Evolutionary conservation across 2,113 vertebrate genomes (phyloP), one percentile per base, ranked within the genome.

Genomic region (Lampris incognitus): DNA sequence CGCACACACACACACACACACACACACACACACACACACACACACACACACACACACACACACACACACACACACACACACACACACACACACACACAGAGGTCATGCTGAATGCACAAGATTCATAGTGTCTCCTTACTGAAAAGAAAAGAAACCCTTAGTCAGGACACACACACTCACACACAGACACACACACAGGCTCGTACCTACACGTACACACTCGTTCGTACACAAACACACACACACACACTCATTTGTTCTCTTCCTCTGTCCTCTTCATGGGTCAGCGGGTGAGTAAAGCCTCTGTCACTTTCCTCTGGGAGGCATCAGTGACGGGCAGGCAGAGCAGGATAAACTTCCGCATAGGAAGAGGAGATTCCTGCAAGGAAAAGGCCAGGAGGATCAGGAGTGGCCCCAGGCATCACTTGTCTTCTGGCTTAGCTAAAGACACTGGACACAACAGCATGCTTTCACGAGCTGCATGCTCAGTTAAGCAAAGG

Each of bases 271-370:
- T 93, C 87, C 82, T 90, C 87, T 91, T 93, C 49, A 91, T 72
- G 91, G 93, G 93, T 94, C 93, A 94, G 78, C 49, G 91, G 86
- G 78, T 92, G 88, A 91, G 89, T 90, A 91, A 89, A 93, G 89
- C 87, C 44, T 61, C 91, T 93, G 93, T 94, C 91, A 91, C 92
- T 92, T 92, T 92, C 86, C 89, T 91, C 69, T 85, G 89, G 90
- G 87, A 90, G 79, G 85, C 74, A n/a, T 80, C 87, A 76, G 78
- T 92, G 91, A 93, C 88, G 85, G 90, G 78, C 85, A 51, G 73
- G 60, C 84, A 80, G 79, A 81, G 79, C 86, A 87, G 81, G 64
- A 85, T 87, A 83, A 84, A 90, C 90, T 91, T 92, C 92, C 88
- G 81, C 74, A 89, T 84, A 91, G 91, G 90, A 92, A 92, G 86